Evolutionary conservation across 2,888 invertebrate species (phyloP).

Genomic region (Hoplodrina blanda): DNA sequence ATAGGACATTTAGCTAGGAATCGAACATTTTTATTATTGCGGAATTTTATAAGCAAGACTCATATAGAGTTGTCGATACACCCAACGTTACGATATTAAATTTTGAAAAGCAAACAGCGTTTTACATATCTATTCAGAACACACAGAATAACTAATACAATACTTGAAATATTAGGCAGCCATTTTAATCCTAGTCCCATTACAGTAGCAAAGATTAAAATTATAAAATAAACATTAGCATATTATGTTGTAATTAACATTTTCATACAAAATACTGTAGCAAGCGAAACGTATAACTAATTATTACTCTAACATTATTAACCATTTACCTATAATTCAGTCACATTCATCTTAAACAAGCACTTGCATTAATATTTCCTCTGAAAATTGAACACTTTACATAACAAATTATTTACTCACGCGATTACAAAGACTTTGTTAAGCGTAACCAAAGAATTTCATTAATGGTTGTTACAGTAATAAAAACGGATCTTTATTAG

Average conservation of each 20-base stretch:
- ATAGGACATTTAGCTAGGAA: conserved; percentile 1
- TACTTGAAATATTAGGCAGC: conserved; percentile 46
- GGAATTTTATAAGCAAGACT: conserved; percentile 15
- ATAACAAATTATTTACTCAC: conserved; percentile 69
- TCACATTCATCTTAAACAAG: conserved; percentile 87
- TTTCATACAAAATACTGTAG: conserved; percentile 60
- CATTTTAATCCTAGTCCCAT: conserved; percentile 33
- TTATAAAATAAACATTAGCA: conserved; percentile 54
- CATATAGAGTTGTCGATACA: conserved; percentile 46
- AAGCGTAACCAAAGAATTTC: conserved; percentile 39
- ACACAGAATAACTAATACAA: conserved; percentile 41
- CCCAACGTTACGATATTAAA: conserved; percentile 26
- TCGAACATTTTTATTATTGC: conserved; percentile 11
- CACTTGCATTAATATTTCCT: conserved; percentile 77
- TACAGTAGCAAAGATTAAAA: conserved; percentile 41
- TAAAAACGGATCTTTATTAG: conserved; percentile 44
- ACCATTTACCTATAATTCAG: conserved; percentile 84
- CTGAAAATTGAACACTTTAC: conserved; percentile 80
- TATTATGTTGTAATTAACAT: conserved; percentile 41
- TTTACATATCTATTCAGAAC: conserved; percentile 43
- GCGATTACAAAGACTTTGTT: conserved; percentile 51
- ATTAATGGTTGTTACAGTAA: conserved; percentile 37
- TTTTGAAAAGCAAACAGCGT: conserved; percentile 41
- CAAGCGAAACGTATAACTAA: conserved; percentile 67
- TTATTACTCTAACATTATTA: conserved; percentile 64